Conservation (phyloP, 2,888 invertebrate species). For the Andrena flavipes region DNA sequence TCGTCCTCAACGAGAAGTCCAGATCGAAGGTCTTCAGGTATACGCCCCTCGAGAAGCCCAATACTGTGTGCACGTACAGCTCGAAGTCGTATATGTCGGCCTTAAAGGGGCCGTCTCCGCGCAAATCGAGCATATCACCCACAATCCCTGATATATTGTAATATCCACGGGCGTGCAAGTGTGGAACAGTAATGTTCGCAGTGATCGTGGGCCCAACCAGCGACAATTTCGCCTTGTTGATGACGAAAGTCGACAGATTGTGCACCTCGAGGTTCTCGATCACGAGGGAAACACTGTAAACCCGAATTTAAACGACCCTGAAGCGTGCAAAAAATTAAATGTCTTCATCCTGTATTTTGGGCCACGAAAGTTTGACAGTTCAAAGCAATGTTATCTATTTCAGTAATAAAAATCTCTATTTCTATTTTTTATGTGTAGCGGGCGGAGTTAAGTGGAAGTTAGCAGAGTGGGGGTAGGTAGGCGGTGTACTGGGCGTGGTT, state of each 20-base stretch:
- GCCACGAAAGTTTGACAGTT: too few relatives aligned
- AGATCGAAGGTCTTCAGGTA: conserved; percentile 80
- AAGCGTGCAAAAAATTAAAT: too few relatives aligned
- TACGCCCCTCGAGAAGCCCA: conserved; percentile 79
- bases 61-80: conserved; percentile 76
- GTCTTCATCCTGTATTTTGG: too few relatives aligned
- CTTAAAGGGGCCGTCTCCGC: conserved; percentile 75
- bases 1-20: conserved; percentile 75
- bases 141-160: conserved; percentile 80
- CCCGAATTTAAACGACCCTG: neutral
- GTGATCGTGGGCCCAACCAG: conserved; percentile 79
- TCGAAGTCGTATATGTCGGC: conserved; percentile 73
- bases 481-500: too few relatives aligned
- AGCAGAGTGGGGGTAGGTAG: too few relatives aligned
- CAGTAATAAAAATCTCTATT: too few relatives aligned
- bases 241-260: conserved; percentile 77
- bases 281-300: conserved; percentile 72
- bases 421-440: too few relatives aligned
- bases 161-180: conserved; percentile 74
- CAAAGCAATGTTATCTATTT: too few relatives aligned
- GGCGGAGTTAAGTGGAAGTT: too few relatives aligned
- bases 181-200: conserved; percentile 77
- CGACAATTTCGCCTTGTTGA: conserved; percentile 78
- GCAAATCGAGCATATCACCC: conserved; percentile 74
- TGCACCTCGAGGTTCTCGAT: conserved; percentile 74